phyloP scores from a whole-genome alignment of 2,797 vertebrate species.

The Oreochromis mossambicus region DNA sequence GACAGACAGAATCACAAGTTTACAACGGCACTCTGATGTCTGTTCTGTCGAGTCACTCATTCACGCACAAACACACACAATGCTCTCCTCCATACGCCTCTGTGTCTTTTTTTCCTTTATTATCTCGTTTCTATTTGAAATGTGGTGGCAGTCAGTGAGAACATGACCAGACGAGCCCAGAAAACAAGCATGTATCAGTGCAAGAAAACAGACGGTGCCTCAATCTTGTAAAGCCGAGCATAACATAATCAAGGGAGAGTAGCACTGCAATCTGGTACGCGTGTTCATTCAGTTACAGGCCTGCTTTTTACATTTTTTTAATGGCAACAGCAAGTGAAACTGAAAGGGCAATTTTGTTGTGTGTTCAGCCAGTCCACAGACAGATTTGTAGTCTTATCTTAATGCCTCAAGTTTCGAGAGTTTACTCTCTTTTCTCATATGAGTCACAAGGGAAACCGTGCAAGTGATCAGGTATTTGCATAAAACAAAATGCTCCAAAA shows the following conservation, averaged over 20 bases:
- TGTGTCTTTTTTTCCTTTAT: background rate
- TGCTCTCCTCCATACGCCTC: background rate
- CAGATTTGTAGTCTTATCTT: background rate
- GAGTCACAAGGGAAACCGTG: background rate
- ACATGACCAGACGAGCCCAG: background rate
- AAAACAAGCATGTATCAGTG: background rate
- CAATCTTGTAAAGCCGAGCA: background rate
- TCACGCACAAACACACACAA: background rate
- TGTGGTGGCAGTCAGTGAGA: background rate
- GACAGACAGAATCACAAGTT: slow-evolving; percentile 3
- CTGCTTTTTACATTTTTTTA: background rate
- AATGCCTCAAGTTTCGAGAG: background rate
- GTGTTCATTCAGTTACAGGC: background rate
- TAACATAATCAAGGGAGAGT: slow-evolving; percentile 1
- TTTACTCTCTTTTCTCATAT: background rate
- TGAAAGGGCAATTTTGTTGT: background rate
- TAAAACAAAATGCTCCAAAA: background rate
- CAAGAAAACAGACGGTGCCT: slow-evolving; percentile 2
- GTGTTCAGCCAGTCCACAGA: background rate
- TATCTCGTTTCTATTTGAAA: background rate
- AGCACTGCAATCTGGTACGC: background rate
- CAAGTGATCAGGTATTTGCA: background rate
- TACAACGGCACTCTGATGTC: background rate
- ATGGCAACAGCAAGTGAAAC: background rate
- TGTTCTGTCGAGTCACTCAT: background rate